These are phyloP conservation scores for Rhynchotus rufescens DNA, from an alignment of 2,797 vertebrate species.

Conservation along the genomic window DNA sequence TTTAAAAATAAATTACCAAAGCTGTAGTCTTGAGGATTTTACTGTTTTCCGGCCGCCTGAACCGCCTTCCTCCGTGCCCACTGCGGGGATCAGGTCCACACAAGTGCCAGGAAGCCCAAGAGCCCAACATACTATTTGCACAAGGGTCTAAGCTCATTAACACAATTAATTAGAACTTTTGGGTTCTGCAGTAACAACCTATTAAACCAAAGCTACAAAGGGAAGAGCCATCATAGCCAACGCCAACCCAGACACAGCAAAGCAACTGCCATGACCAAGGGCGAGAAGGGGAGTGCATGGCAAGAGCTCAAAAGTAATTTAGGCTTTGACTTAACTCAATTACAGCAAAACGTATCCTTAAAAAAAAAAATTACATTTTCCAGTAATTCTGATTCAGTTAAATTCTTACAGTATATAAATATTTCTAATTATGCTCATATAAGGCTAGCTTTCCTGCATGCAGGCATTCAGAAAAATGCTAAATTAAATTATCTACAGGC, in stretches of 20 bases:
- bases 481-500: slow-evolving; percentile 81
- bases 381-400: slow-evolving; percentile 76
- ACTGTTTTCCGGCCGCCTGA: background rate
- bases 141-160: slow-evolving; percentile 22
- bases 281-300: slow-evolving; percentile 30
- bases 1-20: background rate
- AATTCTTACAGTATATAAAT: slow-evolving; percentile 79
- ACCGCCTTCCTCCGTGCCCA: too few relatives aligned
- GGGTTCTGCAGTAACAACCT: background rate
- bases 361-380: slow-evolving; percentile 66
- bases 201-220: background rate
- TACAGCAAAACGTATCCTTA: slow-evolving; percentile 50
- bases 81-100: too few relatives aligned
- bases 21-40: background rate
- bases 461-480: slow-evolving; percentile 77
- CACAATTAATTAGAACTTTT: slow-evolving; percentile 31
- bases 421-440: slow-evolving; percentile 78
- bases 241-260: background rate
- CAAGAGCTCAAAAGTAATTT: slow-evolving; percentile 76
- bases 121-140: slow-evolving; percentile 7
- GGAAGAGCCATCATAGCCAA: background rate
- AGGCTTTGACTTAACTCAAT: slow-evolving; percentile 69
- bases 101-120: slow-evolving; percentile 10
- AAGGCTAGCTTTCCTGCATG: slow-evolving; percentile 76
- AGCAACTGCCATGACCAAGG: slow-evolving; percentile 5